phyloP scores from a whole-genome alignment of 2,888 invertebrate genomes.

The Cerceris ruficornis region DNA sequence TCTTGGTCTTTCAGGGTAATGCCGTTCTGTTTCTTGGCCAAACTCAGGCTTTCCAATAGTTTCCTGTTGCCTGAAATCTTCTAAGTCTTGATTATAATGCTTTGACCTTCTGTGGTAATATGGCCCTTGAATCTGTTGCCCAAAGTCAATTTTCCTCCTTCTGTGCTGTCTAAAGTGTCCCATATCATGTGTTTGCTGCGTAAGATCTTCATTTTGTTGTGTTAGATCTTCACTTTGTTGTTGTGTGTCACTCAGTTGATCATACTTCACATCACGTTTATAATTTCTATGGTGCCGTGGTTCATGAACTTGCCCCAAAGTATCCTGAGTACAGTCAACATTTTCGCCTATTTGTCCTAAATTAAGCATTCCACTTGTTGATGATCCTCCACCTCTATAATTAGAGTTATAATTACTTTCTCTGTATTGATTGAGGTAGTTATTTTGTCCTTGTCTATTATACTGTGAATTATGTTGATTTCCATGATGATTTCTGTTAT shows the following conservation, averaged over 20 bases:
- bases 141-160: constrained; percentile 48
- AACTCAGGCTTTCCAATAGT: constrained; percentile 32
- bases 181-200: constrained; percentile 15
- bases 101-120: constrained; percentile 56
- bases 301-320: constrained; percentile 29
- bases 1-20: constrained; percentile 11
- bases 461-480: constrained; percentile 27
- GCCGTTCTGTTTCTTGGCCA: constrained; percentile 17
- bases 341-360: constrained; percentile 43
- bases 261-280: constrained; percentile 60
- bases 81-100: constrained; percentile 19
- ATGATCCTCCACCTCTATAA: constrained; percentile 41
- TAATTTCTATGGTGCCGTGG: constrained; percentile 50
- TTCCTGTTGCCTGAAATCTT: constrained; percentile 45
- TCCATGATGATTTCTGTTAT: constrained; percentile 22
- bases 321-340: constrained; percentile 60
- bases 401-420: constrained; percentile 36
- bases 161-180: not conserved
- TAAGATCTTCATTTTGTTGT: constrained; percentile 9
- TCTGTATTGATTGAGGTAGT: constrained; percentile 19
- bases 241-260: constrained; percentile 21
- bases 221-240: constrained; percentile 1
- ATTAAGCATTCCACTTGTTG: constrained; percentile 38
- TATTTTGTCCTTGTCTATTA: constrained; percentile 17
- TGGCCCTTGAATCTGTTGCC: constrained; percentile 25